Base-by-base conservation (phyloP, 2,113 vertebrate species). In the Phyllopteryx taeniolatus region DNA sequence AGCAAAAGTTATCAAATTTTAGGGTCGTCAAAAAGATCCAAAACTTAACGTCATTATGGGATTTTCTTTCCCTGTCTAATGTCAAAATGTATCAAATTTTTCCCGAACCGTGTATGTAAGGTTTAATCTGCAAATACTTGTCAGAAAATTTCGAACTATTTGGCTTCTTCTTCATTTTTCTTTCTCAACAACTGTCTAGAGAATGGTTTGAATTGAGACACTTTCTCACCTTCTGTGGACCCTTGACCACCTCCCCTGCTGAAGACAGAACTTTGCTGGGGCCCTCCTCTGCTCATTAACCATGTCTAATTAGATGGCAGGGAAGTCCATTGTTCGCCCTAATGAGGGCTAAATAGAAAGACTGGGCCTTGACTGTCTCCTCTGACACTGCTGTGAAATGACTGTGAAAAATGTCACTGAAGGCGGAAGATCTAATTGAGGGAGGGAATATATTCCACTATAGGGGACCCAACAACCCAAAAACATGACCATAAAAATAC, bases 241-340 rank as follows among this genome's bases (percentile, higher is more conserved):
- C 67, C 57, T 76, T 84, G 85, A 90, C 83, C 86, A 70, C 31
- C 57, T 62, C 76, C 75, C 67, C 72, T 14, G 31, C 76, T 72
- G 31, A 49, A 47, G 83, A 84, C 82, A 74, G 75, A 69, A 65
- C 80, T 83, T 81, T 78, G 70, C 54, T 77, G 27, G 91, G 91
- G 92, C 82, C 63, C 90, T 91, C 91, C 91, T 93, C 92, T 96
- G 91, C 94, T 96, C 96, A 97, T 97, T 98, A 98, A 95, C 94
- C 94, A 93, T 93, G 88, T 93, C 96, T 98, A 96, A 98, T 97
- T 96, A 95, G 95, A 96, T 94, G 93, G 92, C 93, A 88, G 93
- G 92, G 86, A 90, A 81, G 87, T 87, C 92, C 93, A 93, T 95
- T 95, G 94, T 95, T 95, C 91, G 92, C 62, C 82, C 93, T 95